These are phyloP conservation scores for Tinea trinotella DNA, from an alignment of 2,888 invertebrate genomes.

Conservation along the genomic window DNA sequence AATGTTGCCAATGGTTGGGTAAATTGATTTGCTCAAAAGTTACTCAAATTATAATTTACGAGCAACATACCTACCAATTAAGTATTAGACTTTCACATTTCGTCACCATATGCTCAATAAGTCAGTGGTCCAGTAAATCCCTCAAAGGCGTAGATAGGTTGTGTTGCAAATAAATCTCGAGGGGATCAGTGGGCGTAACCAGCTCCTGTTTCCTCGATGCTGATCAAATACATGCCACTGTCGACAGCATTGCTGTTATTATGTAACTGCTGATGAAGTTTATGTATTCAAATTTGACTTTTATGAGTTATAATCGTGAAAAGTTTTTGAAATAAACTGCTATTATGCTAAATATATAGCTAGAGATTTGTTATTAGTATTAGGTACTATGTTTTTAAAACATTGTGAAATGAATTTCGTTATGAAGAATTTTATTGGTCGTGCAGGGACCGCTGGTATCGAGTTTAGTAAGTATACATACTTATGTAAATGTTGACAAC, in stretches of 20 bases:
- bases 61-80: neutral
- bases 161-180: slow-evolving; percentile 16
- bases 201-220: slow-evolving; percentile 18
- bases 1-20: neutral
- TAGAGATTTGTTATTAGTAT: too few relatives aligned
- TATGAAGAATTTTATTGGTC: neutral
- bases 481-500: neutral
- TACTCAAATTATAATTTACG: neutral
- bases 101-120: slow-evolving; percentile 3
- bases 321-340: neutral
- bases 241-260: slow-evolving; percentile 14
- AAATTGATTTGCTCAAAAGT: neutral
- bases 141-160: slow-evolving; percentile 1
- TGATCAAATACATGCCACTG: slow-evolving; percentile 18
- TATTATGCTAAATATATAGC: too few relatives aligned
- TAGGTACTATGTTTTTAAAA: too few relatives aligned
- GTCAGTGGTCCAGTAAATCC: slow-evolving; percentile 14
- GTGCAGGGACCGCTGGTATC: neutral
- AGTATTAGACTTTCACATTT: slow-evolving; percentile 4
- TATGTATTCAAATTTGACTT: slow-evolving; percentile 4
- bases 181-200: slow-evolving; percentile 15
- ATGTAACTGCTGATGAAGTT: slow-evolving; percentile 3
- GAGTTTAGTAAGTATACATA: neutral
- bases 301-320: neutral
- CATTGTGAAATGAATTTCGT: neutral